phyloP scores from a whole-genome alignment of 2,113 vertebrate genomes.

The Sprattus sprattus region DNA sequence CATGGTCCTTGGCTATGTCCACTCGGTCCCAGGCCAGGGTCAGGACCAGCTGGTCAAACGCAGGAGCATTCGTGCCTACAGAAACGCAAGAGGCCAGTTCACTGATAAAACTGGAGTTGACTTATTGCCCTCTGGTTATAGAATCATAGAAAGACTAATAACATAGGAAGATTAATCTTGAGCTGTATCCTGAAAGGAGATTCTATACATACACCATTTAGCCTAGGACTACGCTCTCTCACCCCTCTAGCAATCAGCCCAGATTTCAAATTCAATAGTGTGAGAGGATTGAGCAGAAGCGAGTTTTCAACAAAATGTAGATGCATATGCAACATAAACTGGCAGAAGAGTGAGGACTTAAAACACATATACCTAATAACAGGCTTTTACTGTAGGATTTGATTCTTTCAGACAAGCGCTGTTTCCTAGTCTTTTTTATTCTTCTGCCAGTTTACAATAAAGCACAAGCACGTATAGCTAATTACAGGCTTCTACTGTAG shows the following conservation, averaged over 20 bases:
- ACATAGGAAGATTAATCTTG: background rate
- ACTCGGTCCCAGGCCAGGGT: constrained; percentile 98
- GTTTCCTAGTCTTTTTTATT: background rate
- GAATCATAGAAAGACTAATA: background rate
- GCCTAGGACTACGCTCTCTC: background rate
- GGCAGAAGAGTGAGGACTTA: background rate
- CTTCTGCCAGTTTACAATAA: background rate
- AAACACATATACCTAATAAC: background rate
- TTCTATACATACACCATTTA: background rate
- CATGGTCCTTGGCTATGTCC: constrained; percentile 98
- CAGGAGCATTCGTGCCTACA: constrained; percentile 87
- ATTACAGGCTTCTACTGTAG: too few relatives aligned
- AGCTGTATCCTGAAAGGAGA: background rate
- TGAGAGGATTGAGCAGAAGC: too few relatives aligned
- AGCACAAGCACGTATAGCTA: too few relatives aligned
- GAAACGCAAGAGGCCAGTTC: constrained; percentile 4
- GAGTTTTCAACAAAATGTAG: too few relatives aligned
- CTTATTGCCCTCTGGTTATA: background rate
- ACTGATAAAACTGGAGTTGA: background rate
- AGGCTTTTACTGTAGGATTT: background rate
- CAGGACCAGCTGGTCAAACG: constrained; percentile 96
- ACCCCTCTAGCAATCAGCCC: background rate
- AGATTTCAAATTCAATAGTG: background rate
- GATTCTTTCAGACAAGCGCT: background rate
- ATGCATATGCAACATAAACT: background rate